Base-by-base conservation (phyloP, 2,113 vertebrate species). In the Ophiodon elongatus region DNA sequence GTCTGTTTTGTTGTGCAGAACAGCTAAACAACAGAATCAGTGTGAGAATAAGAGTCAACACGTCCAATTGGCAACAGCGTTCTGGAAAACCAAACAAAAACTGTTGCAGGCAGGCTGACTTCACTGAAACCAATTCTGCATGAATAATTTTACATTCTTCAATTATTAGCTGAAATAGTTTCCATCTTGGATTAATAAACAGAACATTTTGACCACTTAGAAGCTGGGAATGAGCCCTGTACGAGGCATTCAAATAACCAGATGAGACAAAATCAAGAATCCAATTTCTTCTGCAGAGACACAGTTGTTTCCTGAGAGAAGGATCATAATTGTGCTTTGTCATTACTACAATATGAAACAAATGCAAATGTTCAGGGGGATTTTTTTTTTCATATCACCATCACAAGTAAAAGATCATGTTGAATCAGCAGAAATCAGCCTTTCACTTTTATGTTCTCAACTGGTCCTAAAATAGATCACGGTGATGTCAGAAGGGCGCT, bases 401-500 rank as follows among this genome's bases (percentile, higher is more conserved):
- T 19, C 15, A 41, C 19, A 4, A 47, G 21, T 10, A 72, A 50
- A 68, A 76, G 41, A 59, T 66, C 19, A 8, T 37, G 27, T 68
- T 60, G 25, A 27, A 25, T 50, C 10, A 37, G n/a, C 29, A 33
- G 21, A n/a, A n/a, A 14, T 31, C 67, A 47, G 65, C 21, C 66
- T 80, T 84, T 52, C 41, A 78, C 84, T 50, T 77, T 62, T 67
- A 25, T 73, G 25, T 71, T 52, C 21, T 76, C 75, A 68, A 63
- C 41, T 73, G 73, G 57, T 84, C 90, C 87, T 91, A 89, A 94
- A 94, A 95, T 94, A 94, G 92, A 81, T 59, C 3, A 3, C 43
- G 67, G 87, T 92, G 85, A 91, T 92, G 88, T 93, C 87, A 90
- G 79, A 85, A 84, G 87, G 86, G 85, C 86, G 81, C 90, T 90